Base-by-base conservation (phyloP, 2,113 vertebrate genomes). In the Triplophysa tibetana region DNA sequence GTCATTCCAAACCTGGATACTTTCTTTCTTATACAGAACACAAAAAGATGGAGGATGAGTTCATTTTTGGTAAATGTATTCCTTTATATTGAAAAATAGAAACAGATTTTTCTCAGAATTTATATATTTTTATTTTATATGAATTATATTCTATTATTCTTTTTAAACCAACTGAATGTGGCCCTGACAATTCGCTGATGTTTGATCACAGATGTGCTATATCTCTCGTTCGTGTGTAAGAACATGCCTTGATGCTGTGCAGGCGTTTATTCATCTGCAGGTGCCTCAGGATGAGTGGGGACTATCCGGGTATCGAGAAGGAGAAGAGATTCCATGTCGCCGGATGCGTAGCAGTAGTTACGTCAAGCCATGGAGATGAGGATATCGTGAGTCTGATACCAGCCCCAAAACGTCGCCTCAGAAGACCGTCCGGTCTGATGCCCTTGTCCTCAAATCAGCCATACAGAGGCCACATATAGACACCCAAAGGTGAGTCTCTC, bases 331-430 rank as follows among this genome's bases (percentile, higher is more conserved):
- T 21, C 98, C 97, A 0, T 98, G 97, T 89, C 91, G 98, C 76
- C 92, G 98, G 83, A 99, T 98, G 97, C 90, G 98, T 45, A 99
- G 98, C 78, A 98, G 98, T 74, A 99, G 98, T 89, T 99, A 99
- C 64, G 98, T 99, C 84, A 98, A 92, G 98, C 98, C 85, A 99
- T 99, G 97, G 96, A 70, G 98, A 99, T 41, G 97, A 97, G 82
- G 97, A 99, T 85, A 98, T 96, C 6, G 95, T 19, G 98, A 98
- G 83, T 99, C 98, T 0, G 98, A 99, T 87, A 91, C 92, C 75
- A 99, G 96, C 88, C 96, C 95, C 48, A 98, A 97, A 89, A 96
- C 91, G 11, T 97, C 97, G 0, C 98, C 98, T 68, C 96, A 94
- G 83, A 92, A 92, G 84, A 86, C 94, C 0, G 81, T 95, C 84